phyloP scores from a whole-genome alignment of 1,140 invertebrate genomes.

The Phymastichus coffea region DNA sequence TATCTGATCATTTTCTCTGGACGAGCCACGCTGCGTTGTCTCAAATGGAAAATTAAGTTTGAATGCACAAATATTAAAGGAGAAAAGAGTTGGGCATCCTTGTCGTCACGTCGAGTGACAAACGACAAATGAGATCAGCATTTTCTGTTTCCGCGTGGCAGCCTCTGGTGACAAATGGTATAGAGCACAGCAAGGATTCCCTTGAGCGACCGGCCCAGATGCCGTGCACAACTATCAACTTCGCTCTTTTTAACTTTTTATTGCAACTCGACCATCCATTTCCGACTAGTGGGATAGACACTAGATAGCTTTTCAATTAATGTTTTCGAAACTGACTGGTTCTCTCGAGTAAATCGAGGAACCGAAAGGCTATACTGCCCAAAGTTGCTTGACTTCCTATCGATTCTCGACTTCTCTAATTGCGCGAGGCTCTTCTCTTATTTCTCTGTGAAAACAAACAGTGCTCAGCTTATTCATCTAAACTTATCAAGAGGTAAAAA shows the following conservation, averaged over 20 bases:
- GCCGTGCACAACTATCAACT: no score
- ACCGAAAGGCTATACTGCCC: neutral
- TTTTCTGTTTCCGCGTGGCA: neutral
- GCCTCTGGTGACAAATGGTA: slow-evolving; percentile 20
- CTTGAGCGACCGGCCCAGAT: no score
- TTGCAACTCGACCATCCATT: neutral
- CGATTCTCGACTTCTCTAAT: slow-evolving; percentile 16
- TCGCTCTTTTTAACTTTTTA: no score
- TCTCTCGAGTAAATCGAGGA: neutral
- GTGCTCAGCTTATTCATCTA: slow-evolving; percentile 1
- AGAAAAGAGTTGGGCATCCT: neutral
- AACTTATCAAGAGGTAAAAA: neutral
- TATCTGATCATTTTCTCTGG: no score
- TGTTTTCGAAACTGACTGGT: slow-evolving; percentile 12
- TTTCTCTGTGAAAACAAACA: slow-evolving; percentile 2
- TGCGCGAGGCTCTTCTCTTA: neutral
- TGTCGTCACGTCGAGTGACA: neutral
- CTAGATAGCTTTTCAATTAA: slow-evolving; percentile 20
- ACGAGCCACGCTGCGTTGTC: neutral
- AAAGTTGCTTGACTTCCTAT: slow-evolving; percentile 19
- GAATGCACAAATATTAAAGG: slow-evolving; percentile 15
- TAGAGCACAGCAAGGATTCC: no score
- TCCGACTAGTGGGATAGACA: neutral
- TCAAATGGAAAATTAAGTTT: slow-evolving; percentile 24
- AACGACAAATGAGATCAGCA: slow-evolving; percentile 20